Evolutionary conservation across 2,888 invertebrate genomes (phyloP).

Genomic region (Catocala sponsa): DNA sequence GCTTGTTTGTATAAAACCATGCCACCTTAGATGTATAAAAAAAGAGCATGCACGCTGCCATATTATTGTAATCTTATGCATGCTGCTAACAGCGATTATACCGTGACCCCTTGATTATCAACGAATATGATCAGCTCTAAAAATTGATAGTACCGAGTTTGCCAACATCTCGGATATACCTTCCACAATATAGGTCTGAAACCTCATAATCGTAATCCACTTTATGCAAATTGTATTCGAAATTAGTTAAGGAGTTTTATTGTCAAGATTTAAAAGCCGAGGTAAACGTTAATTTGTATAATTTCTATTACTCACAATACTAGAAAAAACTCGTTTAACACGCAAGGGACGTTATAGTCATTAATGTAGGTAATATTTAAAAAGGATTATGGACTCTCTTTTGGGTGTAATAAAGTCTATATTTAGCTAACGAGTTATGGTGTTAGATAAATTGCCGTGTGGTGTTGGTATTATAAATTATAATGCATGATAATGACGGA

Average conservation of each 20-base stretch:
- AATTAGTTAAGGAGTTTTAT: constrained; percentile 37
- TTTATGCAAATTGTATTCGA: constrained; percentile 32
- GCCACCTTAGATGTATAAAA: too few relatives aligned
- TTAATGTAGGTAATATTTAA: neutral
- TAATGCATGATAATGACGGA: neutral
- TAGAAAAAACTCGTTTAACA: constrained; percentile 16
- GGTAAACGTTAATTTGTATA: too few relatives aligned
- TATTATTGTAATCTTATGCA: too few relatives aligned
- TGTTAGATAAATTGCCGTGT: constrained; percentile 4
- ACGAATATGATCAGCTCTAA: too few relatives aligned
- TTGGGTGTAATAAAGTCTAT: neutral
- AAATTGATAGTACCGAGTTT: too few relatives aligned
- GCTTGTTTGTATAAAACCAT: too few relatives aligned
- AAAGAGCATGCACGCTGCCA: too few relatives aligned
- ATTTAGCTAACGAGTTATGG: neutral
- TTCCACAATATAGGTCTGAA: too few relatives aligned
- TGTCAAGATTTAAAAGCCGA: constrained; percentile 29
- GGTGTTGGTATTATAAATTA: too few relatives aligned
- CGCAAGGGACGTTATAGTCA: constrained; percentile 26
- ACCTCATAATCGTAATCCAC: constrained; percentile 17
- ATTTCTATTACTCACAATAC: constrained; percentile 4
- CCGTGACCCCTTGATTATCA: too few relatives aligned
- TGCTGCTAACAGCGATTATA: too few relatives aligned
- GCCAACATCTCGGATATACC: too few relatives aligned
- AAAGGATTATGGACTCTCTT: neutral